Evolutionary conservation across 1,140 invertebrate species (phyloP).

Genomic region (Agrypnia vestita): DNA sequence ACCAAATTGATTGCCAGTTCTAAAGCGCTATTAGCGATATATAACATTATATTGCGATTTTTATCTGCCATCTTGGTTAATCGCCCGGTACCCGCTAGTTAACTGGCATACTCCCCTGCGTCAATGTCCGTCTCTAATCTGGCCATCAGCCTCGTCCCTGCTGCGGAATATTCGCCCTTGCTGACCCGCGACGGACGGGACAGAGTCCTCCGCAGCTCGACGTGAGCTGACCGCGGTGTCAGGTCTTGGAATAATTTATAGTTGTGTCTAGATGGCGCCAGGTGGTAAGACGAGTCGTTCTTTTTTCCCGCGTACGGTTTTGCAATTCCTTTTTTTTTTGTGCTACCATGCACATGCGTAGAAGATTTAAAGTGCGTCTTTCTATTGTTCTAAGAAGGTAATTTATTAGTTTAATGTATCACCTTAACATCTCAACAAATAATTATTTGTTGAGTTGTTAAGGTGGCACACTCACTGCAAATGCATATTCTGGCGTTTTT

Average conservation of each 20-base stretch:
- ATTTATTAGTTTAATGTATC: too few relatives aligned
- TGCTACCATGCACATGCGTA: too few relatives aligned
- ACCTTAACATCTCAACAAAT: too few relatives aligned
- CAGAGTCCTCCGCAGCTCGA: neutral
- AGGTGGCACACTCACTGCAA: too few relatives aligned
- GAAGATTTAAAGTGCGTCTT: too few relatives aligned
- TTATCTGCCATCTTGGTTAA: conserved; percentile 14
- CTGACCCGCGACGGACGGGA: neutral
- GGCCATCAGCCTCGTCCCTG: neutral
- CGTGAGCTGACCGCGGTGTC: neutral
- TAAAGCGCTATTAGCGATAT: neutral
- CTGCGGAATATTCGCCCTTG: neutral
- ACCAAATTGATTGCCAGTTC: too few relatives aligned
- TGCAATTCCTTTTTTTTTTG: too few relatives aligned
- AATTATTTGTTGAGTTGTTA: too few relatives aligned
- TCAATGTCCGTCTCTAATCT: neutral
- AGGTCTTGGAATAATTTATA: neutral
- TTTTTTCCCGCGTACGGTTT: neutral
- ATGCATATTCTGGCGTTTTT: too few relatives aligned
- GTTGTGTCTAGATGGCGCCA: conserved; percentile 6
- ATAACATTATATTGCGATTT: neutral
- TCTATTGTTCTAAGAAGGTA: too few relatives aligned
- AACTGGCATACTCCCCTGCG: neutral
- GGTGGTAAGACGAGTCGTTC: neutral
- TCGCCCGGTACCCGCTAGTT: neutral